Base-by-base conservation (phyloP, 2,888 invertebrate species). In the Nemotelus pantherinus region DNA sequence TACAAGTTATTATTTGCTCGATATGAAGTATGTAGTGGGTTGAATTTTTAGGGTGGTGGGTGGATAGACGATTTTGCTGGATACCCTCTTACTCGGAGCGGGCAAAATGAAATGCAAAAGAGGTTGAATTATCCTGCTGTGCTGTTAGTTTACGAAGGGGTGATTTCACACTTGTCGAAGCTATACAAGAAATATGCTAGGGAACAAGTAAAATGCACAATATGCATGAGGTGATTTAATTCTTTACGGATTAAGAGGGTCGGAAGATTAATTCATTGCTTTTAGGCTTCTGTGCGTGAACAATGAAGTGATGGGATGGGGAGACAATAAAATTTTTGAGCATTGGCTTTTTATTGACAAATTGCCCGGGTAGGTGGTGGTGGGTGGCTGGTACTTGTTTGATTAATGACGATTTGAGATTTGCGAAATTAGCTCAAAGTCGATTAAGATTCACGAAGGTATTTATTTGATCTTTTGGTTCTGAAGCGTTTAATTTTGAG, bases 1-100 rank as follows among this genome's bases (percentile, higher is more conserved):
- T 81, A 81, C 81, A 81, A 81, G 81, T 82, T 82, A 81, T 81
- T 80, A 80, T 80, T 80, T 63, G 63, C 43, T 39, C 0, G 25
- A 4, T 3, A 39, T 25, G 63, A 39, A n/a, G 39, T 7, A 41
- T 39, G 6, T 41, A 41, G 39, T 41, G 41, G 39, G 63, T 9
- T 41, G 43, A 39, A 39, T 41, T 25, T 63, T 63, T 43, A 63
- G 63, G 63, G 39, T 3, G 43, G 58, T 58, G 5, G 5, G 58
- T 10, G 58, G 10, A 45, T 63, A 41, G 47, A 47, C 1, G 47
- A 67, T 67, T 44, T 44, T n/a, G 39, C 39, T 64, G 63, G 39
- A 25, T 25, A 25, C 25, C 25, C 25, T 25, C 25, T 25, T 25
- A 25, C 25, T 25, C 25, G 25, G 25, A 25, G 25, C 25, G 25